These are phyloP conservation scores for Heterotilapia buettikoferi DNA, from an alignment of 2,113 vertebrate genomes.

Conservation along the genomic window DNA sequence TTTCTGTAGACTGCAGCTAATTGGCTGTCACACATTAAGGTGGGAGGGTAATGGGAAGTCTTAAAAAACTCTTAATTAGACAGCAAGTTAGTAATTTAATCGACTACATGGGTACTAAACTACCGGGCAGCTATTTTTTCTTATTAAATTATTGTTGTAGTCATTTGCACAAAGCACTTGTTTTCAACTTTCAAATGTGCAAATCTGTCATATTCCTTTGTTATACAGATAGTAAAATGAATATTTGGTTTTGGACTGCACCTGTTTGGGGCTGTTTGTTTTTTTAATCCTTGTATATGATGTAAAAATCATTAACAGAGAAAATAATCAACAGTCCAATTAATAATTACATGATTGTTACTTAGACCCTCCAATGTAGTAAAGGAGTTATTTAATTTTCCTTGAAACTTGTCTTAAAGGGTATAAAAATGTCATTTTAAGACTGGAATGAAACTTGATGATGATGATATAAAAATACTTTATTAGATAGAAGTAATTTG, in stretches of 20 bases:
- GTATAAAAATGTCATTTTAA: background rate
- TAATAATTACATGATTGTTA: background rate
- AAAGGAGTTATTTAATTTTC: background rate
- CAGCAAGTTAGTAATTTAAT: background rate
- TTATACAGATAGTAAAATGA: background rate
- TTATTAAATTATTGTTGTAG: background rate
- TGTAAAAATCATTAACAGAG: background rate
- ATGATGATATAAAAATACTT: background rate
- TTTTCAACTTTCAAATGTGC: background rate
- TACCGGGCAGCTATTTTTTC: background rate
- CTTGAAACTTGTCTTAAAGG: background rate
- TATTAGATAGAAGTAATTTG: background rate
- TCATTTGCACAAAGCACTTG: background rate
- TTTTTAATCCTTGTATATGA: background rate
- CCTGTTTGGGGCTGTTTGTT: background rate
- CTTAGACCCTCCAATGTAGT: background rate
- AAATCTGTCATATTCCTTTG: background rate
- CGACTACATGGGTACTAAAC: background rate
- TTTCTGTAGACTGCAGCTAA: background rate
- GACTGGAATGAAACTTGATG: background rate
- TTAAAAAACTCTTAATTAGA: background rate
- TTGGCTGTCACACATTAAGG: background rate
- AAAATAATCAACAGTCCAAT: background rate
- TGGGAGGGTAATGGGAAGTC: background rate
- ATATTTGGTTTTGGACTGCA: background rate